Base-by-base conservation (phyloP, 2,797 vertebrate species). In the Emys orbicularis region DNA sequence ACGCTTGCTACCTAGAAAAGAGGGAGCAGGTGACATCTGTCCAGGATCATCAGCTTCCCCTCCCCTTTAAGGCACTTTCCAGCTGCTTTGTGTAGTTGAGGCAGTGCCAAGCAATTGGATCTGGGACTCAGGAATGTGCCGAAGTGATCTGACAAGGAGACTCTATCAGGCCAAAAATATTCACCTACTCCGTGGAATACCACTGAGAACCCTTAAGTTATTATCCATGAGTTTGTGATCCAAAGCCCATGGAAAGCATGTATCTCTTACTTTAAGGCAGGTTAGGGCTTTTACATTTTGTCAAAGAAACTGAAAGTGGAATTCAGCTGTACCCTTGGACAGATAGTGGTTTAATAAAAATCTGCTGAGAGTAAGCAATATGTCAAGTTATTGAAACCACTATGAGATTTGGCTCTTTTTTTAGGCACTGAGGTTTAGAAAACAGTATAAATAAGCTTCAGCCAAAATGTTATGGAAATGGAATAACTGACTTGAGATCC, bases 271-370 rank as follows among this genome's bases (percentile, higher is more conserved):
- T 87, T 84, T n/a, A 86, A 50, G 59, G 88, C 76, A 83, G 6
- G 82, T 87, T 31, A 3, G 15, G 11, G 8, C 87, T 92, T 92
- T 82, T 79, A 34, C 90, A 61, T 92, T 92, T 89, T 90, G 41
- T 79, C n/a, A 86, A 81, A 53, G 56, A 81, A 72, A n/a, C 68
- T 81, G 61, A 88, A 72, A 34, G 68, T 81, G 95, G 19, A 94
- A 23, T 23, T 88, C 81, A 88, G 77, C 85, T 12, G 0, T 93
- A 94, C 90, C 90, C 88, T 4, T 91, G 68, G 76, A 92, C 47
- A 74, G 89, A 27, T 1, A 83, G 54, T 23, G 34, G 37, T 86
- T 93, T 47, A 83, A 49, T 61, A 80, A 83, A 94, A 54, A 84
- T 94, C 41, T 95, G 68, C 76, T 81, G 81, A 59, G 72, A 52